Base-by-base conservation (phyloP, 2,888 invertebrate genomes). In the Carterocephalus palaemon region DNA sequence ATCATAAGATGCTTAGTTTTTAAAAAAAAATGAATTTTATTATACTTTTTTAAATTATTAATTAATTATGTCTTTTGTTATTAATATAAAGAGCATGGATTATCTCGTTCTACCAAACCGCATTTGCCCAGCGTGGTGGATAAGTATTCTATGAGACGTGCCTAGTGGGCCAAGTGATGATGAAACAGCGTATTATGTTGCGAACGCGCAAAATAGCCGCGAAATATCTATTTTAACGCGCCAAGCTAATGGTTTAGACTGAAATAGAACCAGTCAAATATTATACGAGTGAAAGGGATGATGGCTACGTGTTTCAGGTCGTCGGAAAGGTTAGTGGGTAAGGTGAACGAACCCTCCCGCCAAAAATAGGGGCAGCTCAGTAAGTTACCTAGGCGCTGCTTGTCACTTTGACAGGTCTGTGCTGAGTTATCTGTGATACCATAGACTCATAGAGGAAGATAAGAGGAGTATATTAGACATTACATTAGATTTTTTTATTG, bases 301-400 rank as follows among this genome's bases (percentile, higher is more conserved):
- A 8, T 26, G 26, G 3, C 33, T 33, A 41, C 36, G 39, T 47
- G 32, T 34, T 37, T 31, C 9, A 19, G 16, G 29, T 24, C 47
- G 31, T 4, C 23, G 12, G 12, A 59, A 60, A 58, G 59, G 59
- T 59, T 52, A 59, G 48, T 56, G 38, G 57, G 60, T 49, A 39
- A 57, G n/a, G 72, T 68, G 70, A 63, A 60, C 58, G 77, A 70
- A 72, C 75, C 67, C 62, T 65, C 59, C 54, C 65, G 68, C 71
- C 68, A 56, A 69, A 74, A 73, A 74, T 73, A 65, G 49, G 24
- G 53, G 34, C 48, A 47, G 40, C 51, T 38, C 54, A 28, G 15
- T 28, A 28, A 13, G 4, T 13, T 26, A 12, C 6, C 7, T 26
- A 9, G 5, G 41, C 49, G 43, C 19, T 37, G 15, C 26, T 13